Conservation (phyloP, 2,113 vertebrate genomes). For the Eonycteris spelaea region DNA sequence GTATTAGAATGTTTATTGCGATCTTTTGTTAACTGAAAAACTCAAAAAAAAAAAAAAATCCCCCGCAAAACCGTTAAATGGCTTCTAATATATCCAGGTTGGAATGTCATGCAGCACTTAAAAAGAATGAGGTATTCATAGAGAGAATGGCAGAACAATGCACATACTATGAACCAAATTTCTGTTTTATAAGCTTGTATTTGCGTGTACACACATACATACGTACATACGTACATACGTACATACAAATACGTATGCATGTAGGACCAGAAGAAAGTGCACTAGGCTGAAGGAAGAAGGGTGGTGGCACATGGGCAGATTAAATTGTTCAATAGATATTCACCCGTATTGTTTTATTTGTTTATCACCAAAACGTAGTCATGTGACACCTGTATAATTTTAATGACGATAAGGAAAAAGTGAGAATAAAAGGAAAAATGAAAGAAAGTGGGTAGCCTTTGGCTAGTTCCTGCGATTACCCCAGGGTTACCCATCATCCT, state of each 20-base stretch:
- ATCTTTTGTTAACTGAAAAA: background rate
- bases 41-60: background rate
- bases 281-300: background rate
- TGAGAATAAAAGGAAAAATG: background rate
- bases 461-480: background rate
- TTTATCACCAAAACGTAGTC: background rate
- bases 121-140: background rate
- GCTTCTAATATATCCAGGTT: background rate
- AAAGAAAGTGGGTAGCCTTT: background rate
- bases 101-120: background rate
- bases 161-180: background rate
- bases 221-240: too few species aligned
- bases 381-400: background rate
- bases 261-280: background rate
- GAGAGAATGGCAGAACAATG: background rate
- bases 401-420: too few species aligned
- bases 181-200: background rate
- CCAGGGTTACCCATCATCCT: background rate
- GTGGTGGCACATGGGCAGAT: background rate
- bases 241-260: too few species aligned
- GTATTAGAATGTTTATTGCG: background rate
- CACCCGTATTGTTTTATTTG: background rate
- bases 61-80: background rate
- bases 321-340: background rate
- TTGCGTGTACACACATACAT: background rate